A percentile compares a stretch with the other conserved stretches of the same genome.
Conservation (phyloP, 1,140 invertebrate species). For the Mercenaria mercenaria region DNA sequence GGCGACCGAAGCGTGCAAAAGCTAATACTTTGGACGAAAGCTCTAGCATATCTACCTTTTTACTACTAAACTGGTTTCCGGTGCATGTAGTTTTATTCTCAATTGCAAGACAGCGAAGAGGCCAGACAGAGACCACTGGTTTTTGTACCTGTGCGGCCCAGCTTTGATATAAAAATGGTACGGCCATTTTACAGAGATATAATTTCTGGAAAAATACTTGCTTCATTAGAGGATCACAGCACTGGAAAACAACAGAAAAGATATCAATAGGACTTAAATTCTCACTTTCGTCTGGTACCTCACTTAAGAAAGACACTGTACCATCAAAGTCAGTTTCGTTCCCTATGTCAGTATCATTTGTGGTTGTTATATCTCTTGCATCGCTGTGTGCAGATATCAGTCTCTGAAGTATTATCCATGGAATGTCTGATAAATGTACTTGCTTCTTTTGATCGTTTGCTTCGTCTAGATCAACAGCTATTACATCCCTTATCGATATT, state of each 20-base stretch:
- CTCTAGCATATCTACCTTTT: background rate
- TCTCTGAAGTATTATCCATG: background rate
- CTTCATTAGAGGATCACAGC: slow-evolving; percentile 14
- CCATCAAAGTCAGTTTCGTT: background rate
- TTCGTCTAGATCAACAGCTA: background rate
- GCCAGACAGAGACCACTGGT: background rate
- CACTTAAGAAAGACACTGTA: background rate
- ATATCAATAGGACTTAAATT: background rate
- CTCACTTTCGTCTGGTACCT: background rate
- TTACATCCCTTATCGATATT: background rate
- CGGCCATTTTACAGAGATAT: background rate
- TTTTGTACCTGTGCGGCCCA: background rate
- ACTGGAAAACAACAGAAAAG: background rate
- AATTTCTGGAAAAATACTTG: background rate
- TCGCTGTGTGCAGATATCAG: background rate
- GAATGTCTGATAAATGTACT: background rate
- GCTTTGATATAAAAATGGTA: background rate
- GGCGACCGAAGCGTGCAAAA: background rate
- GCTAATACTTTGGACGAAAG: background rate
- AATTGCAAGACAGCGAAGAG: background rate
- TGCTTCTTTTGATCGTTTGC: background rate
- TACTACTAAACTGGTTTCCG: background rate
- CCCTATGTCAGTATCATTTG: background rate
- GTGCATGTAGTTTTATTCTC: background rate
- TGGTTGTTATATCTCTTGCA: background rate